phyloP scores from a whole-genome alignment of 2,888 invertebrate genomes.

The Himalopsyche japonica region DNA sequence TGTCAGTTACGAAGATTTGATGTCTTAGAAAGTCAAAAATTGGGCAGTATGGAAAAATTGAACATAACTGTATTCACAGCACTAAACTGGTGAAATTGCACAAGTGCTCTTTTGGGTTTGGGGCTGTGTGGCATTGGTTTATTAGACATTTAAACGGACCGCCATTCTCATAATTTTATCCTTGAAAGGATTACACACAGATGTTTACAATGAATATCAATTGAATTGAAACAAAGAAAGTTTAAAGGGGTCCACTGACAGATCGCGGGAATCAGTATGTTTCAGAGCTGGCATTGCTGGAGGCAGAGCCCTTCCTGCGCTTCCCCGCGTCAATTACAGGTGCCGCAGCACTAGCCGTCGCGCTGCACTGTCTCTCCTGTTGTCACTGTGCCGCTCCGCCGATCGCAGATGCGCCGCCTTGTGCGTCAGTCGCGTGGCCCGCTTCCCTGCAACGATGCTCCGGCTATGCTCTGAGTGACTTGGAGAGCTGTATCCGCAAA shows the following conservation, averaged over 20 bases:
- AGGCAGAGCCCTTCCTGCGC: slow-evolving; percentile 83
- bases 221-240: not conserved
- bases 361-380: slow-evolving; percentile 70
- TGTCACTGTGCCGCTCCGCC: slow-evolving; percentile 48
- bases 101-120: too few relatives aligned
- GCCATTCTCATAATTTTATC: too few relatives aligned
- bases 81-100: too few relatives aligned
- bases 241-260: not conserved
- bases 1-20: too few relatives aligned
- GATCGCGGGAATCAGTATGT: slow-evolving; percentile 65
- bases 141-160: too few relatives aligned
- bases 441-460: slow-evolving; percentile 65
- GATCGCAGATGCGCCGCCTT: slow-evolving; percentile 44
- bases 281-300: slow-evolving; percentile 81
- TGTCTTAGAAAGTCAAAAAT: too few relatives aligned
- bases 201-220: too few relatives aligned
- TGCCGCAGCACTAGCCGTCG: slow-evolving; percentile 78
- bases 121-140: too few relatives aligned
- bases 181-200: too few relatives aligned
- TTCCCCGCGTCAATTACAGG: slow-evolving; percentile 83
- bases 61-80: too few relatives aligned
- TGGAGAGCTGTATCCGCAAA: slow-evolving; percentile 69
- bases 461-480: slow-evolving; percentile 68
- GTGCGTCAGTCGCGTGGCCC: slow-evolving; percentile 65
- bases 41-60: too few relatives aligned